Base-by-base conservation (phyloP, 1,140 invertebrate species). In the Diprion similis region DNA sequence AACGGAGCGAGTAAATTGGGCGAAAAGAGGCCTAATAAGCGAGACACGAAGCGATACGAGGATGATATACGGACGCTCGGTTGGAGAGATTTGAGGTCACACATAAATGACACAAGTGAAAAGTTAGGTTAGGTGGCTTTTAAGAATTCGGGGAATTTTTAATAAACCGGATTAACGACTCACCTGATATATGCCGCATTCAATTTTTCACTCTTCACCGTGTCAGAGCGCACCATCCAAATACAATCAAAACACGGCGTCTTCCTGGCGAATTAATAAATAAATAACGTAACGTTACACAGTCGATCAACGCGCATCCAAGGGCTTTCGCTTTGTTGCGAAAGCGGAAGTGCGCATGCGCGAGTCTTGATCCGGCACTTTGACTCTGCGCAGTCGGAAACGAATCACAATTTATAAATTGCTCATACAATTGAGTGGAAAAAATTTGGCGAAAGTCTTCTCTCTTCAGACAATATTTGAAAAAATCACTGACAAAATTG, bases 291-390 rank as follows among this genome's bases (percentile, higher is more conserved):
- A 70, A 13, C 18, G 46, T 46, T 19, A 13, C 10, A 15, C 11
- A 47, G 4, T 19, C 45, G 18, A 70, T 46, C 69, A 70, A 70
- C 69, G 69, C 37, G 4, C 45, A 70, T 70, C 69, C 69, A 15
- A 70, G 69, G 46, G 45, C 13, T 47, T 70, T 70, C 69, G 69
- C 69, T 70, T 70, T 70, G 69, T 70, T 48, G 69, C 69, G 69
- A 70, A 45, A 51, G 18, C 10, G 8, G 46, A 10, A 6, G 8
- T 8, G 7, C 69, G 69, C 69, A 48, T 46, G 69, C 69, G 66
- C 66, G 37, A 68, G 66, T 37, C 24, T 37, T 37, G 2, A 37
- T 37, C 24, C 2, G 2, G 24, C 24, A 37, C 24, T n/a, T n/a
- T 37, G 24, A 37, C 1, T 3, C 24, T 37, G 24, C 24, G 24